A percentile compares a stretch with the other conserved stretches of the same genome.
phyloP scores from a whole-genome alignment of 2,888 invertebrate species.

The Cantharis nigra region DNA sequence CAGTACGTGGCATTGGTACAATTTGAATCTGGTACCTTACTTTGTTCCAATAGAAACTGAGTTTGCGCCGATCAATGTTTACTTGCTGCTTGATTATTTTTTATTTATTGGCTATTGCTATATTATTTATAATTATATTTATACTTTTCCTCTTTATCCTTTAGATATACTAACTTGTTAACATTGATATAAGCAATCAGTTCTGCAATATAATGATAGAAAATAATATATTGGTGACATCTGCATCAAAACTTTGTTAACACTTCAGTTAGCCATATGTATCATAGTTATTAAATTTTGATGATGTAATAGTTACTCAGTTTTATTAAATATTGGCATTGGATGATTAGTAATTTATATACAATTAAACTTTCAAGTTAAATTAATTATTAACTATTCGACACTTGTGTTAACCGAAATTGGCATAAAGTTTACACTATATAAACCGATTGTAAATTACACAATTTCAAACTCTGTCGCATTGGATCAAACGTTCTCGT shows the following conservation, averaged over 20 bases:
- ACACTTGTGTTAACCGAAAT: background rate
- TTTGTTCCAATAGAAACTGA: background rate
- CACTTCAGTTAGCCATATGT: background rate
- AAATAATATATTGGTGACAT: background rate
- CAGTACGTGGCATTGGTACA: background rate
- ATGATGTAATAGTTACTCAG: background rate
- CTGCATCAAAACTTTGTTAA: background rate
- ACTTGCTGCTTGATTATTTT: no score
- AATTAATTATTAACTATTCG: background rate
- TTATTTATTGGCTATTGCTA: no score
- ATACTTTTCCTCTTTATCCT: no score
- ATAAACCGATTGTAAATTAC: constrained; percentile 18
- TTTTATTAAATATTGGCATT: background rate
- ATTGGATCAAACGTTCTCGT: constrained; percentile 15
- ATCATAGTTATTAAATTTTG: background rate
- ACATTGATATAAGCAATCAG: no score
- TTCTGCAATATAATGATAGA: no score
- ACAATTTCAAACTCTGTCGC: constrained; percentile 12
- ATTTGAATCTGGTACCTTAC: background rate
- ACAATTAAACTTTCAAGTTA: constrained; percentile 1
- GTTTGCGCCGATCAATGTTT: background rate
- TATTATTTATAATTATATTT: no score
- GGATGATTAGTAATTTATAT: background rate
- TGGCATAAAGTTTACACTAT: constrained; percentile 4
- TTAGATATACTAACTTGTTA: no score